These are phyloP conservation scores for Schizotus pectinicornis DNA, from an alignment of 2,888 invertebrate species.

Conservation along the genomic window DNA sequence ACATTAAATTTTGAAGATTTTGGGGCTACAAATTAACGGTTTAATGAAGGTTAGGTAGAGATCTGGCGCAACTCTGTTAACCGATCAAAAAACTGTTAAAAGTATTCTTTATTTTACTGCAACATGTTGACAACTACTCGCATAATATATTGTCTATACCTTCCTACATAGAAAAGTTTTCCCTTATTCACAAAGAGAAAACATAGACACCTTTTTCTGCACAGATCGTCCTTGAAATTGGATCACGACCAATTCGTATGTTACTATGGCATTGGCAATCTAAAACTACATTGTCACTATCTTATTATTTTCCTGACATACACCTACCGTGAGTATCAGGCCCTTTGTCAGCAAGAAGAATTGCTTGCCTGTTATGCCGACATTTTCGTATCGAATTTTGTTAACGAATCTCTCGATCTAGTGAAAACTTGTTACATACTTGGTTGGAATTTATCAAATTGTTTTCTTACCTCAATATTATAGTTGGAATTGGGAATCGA, in stretches of 20 bases:
- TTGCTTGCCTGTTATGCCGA: not conserved
- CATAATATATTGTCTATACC: not conserved
- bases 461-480: not conserved
- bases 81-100: no score
- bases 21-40: no score
- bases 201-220: no score
- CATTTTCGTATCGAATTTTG: not conserved
- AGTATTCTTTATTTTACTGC: no score
- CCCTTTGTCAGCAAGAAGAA: not conserved
- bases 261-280: not conserved
- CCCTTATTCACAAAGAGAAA: not conserved
- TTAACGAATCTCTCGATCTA: constrained; percentile 4
- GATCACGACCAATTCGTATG: not conserved
- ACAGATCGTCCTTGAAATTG: not conserved
- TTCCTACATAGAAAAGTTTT: not conserved
- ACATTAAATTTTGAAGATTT: no score
- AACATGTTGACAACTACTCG: not conserved
- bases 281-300: not conserved
- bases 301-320: not conserved
- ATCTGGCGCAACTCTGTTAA: no score
- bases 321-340: not conserved
- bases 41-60: no score
- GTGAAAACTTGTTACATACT: not conserved
- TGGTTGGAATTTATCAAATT: not conserved
- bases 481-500: not conserved